A percentile compares a stretch with the other conserved stretches of the same genome.
These are phyloP conservation scores for Zeugodacus cucurbitae DNA, from an alignment of 1,140 invertebrate genomes.

Conservation along the genomic window DNA sequence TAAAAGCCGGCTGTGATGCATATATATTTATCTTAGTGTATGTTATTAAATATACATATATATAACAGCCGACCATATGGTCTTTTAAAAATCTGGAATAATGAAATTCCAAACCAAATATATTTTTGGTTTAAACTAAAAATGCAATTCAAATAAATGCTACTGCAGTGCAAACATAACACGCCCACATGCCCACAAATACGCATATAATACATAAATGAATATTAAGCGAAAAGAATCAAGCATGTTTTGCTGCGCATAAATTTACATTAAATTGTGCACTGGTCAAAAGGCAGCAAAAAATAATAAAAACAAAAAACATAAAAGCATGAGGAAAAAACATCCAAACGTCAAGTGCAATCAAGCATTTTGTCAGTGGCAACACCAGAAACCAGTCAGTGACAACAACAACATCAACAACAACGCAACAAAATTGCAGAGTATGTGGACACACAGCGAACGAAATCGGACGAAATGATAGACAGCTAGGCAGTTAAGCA, in stretches of 20 bases:
- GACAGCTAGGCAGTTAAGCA: background rate
- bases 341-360: constrained; percentile 14
- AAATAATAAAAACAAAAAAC: background rate
- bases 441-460: background rate
- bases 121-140: background rate
- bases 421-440: background rate
- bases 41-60: too few species aligned
- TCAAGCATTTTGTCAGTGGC: constrained; percentile 34
- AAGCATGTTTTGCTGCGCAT: constrained; percentile 2
- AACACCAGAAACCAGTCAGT: constrained; percentile 17
- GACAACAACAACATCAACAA: background rate
- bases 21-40: too few species aligned
- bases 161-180: background rate
- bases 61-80: too few species aligned
- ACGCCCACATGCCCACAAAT: background rate
- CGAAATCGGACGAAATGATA: background rate
- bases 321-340: background rate
- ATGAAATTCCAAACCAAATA: background rate
- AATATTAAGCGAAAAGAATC: background rate
- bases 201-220: background rate
- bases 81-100: background rate
- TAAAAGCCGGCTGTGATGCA: too few species aligned
- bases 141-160: background rate
- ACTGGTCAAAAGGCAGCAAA: background rate
- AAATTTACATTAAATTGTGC: constrained; percentile 20